Base-by-base conservation (phyloP, 2,797 vertebrate species). In the Yasuhikotakia modesta region DNA sequence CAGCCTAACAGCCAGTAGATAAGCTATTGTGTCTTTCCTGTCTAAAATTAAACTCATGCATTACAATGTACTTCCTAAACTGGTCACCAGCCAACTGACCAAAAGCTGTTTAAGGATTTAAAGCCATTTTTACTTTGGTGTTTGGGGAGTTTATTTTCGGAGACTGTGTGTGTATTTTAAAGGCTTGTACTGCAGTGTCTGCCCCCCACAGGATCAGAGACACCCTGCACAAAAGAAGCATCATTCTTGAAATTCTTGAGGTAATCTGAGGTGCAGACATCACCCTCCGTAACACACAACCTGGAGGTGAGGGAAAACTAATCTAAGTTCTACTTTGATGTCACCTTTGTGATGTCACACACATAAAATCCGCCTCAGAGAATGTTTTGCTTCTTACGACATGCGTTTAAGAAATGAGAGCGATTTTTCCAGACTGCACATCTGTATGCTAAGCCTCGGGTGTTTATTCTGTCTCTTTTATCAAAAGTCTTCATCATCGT, bases 161-260 rank as follows among this genome's bases (percentile, higher is more conserved):
- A 22, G 16, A 58, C 17, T 58, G 11, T 75, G 71, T 30, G 61
- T 73, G 27, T 50, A 21, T 69, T 58, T 71, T 39, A 35, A 55
- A 55, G 21, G 48, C 32, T 3, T 66, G 58, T 30, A 30, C 48
- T 30, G 45, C 57, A 71, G 67, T 21, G 16, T 52, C 2, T 76
- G 57, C 60, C 68, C 68, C 58, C 79, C 52, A 5, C 61, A 48
- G 78, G 70, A 16, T 67, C 70, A 55, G 1, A 46, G 45, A 77
- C 64, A 78, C 45, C 80, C 46, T 68, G 32, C 80, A 76, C 61
- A 57, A 58, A 57, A 67, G 61, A 48, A 72, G 19, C 69, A 32
- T 14, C 73, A 81, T 78, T 81, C 64, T 52, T 78, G 64, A 69
- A 70, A 81, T 78, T 81, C 64, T 1, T 11, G 43, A 48, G 72